Evolutionary conservation across 2,113 vertebrate genomes (phyloP), one percentile per base, ranked within the genome.

Genomic region (Nyctibius bracteatus): DNA sequence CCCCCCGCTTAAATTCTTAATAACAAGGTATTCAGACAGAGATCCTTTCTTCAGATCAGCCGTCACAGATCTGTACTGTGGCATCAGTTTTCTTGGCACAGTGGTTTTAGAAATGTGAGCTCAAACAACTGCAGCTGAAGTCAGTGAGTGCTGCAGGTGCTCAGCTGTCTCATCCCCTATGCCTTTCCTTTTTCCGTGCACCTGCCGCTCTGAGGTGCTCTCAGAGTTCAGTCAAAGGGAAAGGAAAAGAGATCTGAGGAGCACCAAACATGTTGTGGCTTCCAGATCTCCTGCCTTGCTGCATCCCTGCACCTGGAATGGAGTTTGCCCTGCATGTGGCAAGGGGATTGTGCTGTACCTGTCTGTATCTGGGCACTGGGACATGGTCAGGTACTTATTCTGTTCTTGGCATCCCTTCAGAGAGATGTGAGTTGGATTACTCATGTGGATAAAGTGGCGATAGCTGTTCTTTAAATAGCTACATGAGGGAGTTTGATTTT

Each of bases 91-190:
- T 85, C 92, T 73, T 87, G 72, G 77, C 73, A 71, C 6, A 5
- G 18, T 11, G 33, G 33, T 67, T 91, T 75, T 63, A 63, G 87
- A 87, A 85, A 93, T 8, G 47, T 47, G 81, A 95, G 57, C 61
- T 85, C 14, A 5, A 13, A 8, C 23, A 67, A 17, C 10, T 12
- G 6, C 46, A 84, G 84, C 57, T 82, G 57, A 93, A 85, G 66
- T 52, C 87, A 63, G 35, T 24, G 81, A 27, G 27, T 59, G 61
- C 70, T 89, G 70, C 81, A 90, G 81, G 78, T 79, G 61, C 74
- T 87, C 55, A 74, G n/a, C 78, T 79, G 14, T 31, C 39, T 70
- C 66, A 65, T 10, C 31, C 54, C 51, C 70, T 81, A 16, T 68
- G 28, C 37, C 31, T 44, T 68, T 57, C 35, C 47, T 75, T 35